phyloP scores from a whole-genome alignment of 1,140 invertebrate species.

The Drosophila sproati region DNA sequence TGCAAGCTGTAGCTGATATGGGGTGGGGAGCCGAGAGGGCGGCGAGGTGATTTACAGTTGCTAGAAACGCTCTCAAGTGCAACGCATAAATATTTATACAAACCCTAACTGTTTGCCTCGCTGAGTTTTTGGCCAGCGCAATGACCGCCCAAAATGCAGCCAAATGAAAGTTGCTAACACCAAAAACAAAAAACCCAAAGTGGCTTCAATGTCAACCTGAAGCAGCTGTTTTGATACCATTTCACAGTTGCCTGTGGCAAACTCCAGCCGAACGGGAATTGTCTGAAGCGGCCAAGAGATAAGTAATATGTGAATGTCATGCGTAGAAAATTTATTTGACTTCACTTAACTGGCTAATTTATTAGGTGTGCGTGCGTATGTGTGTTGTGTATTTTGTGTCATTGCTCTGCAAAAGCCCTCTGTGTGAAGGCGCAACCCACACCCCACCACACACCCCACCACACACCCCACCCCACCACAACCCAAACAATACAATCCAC shows the following conservation, averaged over 20 bases:
- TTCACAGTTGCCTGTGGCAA: not conserved
- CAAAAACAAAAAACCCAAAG: slow-evolving; percentile 2
- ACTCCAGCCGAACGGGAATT: slow-evolving; percentile 2
- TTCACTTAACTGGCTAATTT: slow-evolving; percentile 2
- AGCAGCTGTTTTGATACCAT: slow-evolving; percentile 3
- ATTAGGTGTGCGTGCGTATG: not conserved
- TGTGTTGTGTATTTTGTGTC: too few relatives aligned
- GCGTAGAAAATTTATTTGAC: slow-evolving; percentile 41
- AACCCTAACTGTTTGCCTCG: slow-evolving; percentile 2
- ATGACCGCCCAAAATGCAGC: slow-evolving; percentile 69
- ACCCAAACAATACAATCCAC: not conserved
- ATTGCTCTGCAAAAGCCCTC: slow-evolving; percentile 6
- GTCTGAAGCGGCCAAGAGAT: slow-evolving; percentile 36
- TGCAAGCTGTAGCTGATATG: not conserved
- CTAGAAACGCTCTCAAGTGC: slow-evolving; percentile 69
- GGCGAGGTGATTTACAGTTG: slow-evolving; percentile 2
- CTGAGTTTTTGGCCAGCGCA: slow-evolving; percentile 38
- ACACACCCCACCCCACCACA: not conserved
- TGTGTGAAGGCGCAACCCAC: too few relatives aligned
- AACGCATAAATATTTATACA: slow-evolving; percentile 80
- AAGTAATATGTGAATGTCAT: slow-evolving; percentile 26
- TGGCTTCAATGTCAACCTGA: slow-evolving; percentile 37
- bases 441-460: not conserved
- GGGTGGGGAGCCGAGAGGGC: not conserved
- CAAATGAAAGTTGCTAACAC: slow-evolving; percentile 61